Conservation (phyloP, 2,113 vertebrate genomes). For the Dicerorhinus sumatrensis region DNA sequence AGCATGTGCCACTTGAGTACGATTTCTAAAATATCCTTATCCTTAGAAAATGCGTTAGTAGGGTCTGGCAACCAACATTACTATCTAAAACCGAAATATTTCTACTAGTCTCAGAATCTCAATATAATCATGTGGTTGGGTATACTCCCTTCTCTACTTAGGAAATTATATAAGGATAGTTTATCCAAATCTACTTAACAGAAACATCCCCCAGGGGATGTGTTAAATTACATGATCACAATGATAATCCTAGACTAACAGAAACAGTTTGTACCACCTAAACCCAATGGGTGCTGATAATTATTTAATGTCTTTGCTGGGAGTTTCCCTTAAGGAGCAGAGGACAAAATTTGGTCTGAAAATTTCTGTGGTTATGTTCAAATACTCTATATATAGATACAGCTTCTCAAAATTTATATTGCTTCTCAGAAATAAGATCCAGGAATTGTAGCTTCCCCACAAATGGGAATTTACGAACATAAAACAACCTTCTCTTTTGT, state of each 20-base stretch:
- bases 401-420: slow-evolving; percentile 62
- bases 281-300: not conserved
- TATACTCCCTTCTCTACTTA: slow-evolving; percentile 14
- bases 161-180: slow-evolving; percentile 46
- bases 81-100: slow-evolving; percentile 50
- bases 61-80: not conserved
- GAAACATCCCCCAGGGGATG: slow-evolving; percentile 30
- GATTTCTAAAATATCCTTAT: slow-evolving; percentile 47
- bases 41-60: slow-evolving; percentile 3
- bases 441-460: slow-evolving; percentile 29
- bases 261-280: slow-evolving; percentile 35
- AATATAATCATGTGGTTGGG: slow-evolving; percentile 10
- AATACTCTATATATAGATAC: not conserved
- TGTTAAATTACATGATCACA: slow-evolving; percentile 34
- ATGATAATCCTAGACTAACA: slow-evolving; percentile 65
- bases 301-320: slow-evolving; percentile 34
- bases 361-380: slow-evolving; percentile 26
- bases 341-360: not conserved
- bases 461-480: slow-evolving; percentile 30
- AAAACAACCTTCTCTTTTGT: slow-evolving; percentile 36
- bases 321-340: slow-evolving; percentile 43
- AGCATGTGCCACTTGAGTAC: not conserved
- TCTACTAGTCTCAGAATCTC: slow-evolving; percentile 19
- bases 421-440: slow-evolving; percentile 57
- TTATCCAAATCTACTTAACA: slow-evolving; percentile 62